phyloP scores from a whole-genome alignment of 2,888 invertebrate genomes.

The Oligia latruncula region DNA sequence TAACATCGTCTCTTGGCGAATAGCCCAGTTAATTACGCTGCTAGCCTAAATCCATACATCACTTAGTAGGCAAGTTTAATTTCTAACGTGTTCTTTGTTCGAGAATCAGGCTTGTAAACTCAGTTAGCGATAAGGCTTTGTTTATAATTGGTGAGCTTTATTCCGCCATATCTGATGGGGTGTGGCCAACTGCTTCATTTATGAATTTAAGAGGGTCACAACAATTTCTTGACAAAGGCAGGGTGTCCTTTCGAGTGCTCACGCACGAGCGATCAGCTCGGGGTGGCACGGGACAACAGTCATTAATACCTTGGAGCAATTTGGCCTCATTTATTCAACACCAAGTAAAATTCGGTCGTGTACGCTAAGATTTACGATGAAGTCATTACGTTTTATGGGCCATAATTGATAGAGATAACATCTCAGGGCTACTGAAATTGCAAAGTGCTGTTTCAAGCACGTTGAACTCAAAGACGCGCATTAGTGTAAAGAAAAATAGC shows the following conservation, averaged over 20 bases:
- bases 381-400: conserved; percentile 89
- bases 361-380: conserved; percentile 89
- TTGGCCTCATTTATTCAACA: conserved; percentile 87
- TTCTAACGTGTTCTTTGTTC: conserved; percentile 60
- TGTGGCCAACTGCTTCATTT: conserved; percentile 61
- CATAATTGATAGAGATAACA: conserved; percentile 89
- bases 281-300: conserved; percentile 72
- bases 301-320: conserved; percentile 82
- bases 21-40: conserved; percentile 62
- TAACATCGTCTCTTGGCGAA: conserved; percentile 56
- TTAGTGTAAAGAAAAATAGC: conserved; percentile 86
- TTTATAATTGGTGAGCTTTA: conserved; percentile 66
- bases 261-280: conserved; percentile 60
- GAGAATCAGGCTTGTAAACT: conserved; percentile 59
- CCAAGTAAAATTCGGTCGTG: conserved; percentile 88
- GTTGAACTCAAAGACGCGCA: conserved; percentile 84
- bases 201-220: conserved; percentile 64
- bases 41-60: conserved; percentile 61
- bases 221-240: conserved; percentile 62
- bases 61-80: conserved; percentile 56
- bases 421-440: conserved; percentile 86
- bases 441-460: conserved; percentile 86
- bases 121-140: conserved; percentile 62
- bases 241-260: conserved; percentile 51
- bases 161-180: conserved; percentile 63